Conservation (phyloP, 2,797 vertebrate genomes). For the Mormyrops boulengeri region DNA sequence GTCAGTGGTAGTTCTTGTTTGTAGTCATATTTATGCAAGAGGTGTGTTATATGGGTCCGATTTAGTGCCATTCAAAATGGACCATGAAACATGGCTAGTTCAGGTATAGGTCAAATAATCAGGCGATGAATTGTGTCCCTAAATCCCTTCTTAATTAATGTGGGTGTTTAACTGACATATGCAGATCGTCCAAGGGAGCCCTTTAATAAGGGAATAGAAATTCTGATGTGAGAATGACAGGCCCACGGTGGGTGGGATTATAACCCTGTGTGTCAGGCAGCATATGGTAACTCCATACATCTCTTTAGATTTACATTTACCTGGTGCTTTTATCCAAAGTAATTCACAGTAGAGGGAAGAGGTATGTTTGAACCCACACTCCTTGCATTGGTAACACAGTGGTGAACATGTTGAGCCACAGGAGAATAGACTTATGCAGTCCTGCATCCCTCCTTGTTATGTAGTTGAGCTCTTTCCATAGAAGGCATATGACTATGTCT, state of each 20-base stretch:
- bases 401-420: not conserved
- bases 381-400: not conserved
- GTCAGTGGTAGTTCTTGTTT: constrained; percentile 3
- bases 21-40: not conserved
- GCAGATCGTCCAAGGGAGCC: not conserved
- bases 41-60: constrained; percentile 18
- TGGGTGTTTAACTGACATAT: not conserved
- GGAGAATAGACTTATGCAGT: not conserved
- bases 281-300: not conserved
- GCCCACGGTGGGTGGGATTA: not conserved
- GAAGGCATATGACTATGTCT: not conserved
- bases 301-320: not conserved
- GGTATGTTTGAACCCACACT: no score
- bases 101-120: not conserved
- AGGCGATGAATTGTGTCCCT: not conserved
- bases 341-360: no score
- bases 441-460: not conserved
- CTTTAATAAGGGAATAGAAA: not conserved
- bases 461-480: not conserved
- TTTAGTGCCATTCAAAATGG: constrained; percentile 17
- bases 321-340: not conserved
- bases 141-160: not conserved
- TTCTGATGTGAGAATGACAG: not conserved
- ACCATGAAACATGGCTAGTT: constrained; percentile 16
- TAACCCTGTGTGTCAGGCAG: not conserved